Conservation (phyloP, 2,113 vertebrate genomes). For the Hyperopisus bebe region DNA sequence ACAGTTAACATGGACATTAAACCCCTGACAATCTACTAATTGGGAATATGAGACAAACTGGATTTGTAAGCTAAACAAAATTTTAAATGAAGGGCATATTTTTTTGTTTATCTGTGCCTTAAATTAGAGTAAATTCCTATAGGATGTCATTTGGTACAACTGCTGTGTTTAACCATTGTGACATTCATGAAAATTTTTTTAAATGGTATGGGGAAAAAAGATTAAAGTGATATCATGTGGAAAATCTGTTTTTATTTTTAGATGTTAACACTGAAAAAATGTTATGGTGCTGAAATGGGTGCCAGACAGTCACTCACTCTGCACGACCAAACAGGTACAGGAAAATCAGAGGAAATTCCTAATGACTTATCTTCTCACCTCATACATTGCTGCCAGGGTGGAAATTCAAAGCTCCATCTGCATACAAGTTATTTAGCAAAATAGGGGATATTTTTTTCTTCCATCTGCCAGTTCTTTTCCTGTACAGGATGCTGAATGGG, state of each 20-base stretch:
- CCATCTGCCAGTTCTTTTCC: neutral
- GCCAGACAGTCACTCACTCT: neutral
- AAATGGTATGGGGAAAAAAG: neutral
- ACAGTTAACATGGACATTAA: neutral
- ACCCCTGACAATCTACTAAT: neutral
- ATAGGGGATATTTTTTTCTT: neutral
- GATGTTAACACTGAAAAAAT: neutral
- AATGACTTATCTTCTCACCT: neutral
- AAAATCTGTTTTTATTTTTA: conserved; percentile 4
- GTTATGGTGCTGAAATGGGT: neutral
- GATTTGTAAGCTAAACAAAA: neutral
- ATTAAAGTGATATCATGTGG: neutral
- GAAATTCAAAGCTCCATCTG: neutral
- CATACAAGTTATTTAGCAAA: neutral
- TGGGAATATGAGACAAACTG: neutral
- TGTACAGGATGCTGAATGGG: neutral
- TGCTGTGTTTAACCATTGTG: neutral
- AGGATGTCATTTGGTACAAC: neutral
- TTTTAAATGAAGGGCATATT: neutral
- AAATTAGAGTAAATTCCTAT: neutral
- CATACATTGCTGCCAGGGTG: neutral
- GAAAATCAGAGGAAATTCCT: neutral
- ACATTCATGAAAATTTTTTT: neutral
- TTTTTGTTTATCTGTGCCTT: neutral
- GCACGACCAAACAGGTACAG: neutral